These are phyloP conservation scores for Electrophaes corylata DNA, from an alignment of 2,888 invertebrate genomes.

Conservation along the genomic window DNA sequence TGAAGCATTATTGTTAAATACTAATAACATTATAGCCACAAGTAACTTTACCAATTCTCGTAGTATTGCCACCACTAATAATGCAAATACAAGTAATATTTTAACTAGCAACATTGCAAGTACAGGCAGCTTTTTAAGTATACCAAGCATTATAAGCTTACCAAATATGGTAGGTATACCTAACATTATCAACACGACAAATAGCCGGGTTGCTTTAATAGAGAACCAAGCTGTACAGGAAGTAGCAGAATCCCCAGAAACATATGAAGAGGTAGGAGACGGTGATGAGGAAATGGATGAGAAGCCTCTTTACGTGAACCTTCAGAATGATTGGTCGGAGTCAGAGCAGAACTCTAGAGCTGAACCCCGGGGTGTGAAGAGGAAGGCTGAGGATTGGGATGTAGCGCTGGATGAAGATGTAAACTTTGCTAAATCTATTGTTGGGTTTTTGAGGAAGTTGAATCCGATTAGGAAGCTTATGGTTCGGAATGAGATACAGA, in stretches of 20 bases:
- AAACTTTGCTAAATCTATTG: slow-evolving; percentile 46
- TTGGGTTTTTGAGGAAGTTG: slow-evolving; percentile 44
- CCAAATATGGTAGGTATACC: background rate
- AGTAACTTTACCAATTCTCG: no score
- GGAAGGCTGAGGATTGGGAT: slow-evolving; percentile 15
- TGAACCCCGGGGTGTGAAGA: slow-evolving; percentile 5
- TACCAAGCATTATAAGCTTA: background rate
- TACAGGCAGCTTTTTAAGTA: background rate
- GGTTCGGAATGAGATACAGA: slow-evolving; percentile 50
- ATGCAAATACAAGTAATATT: background rate
- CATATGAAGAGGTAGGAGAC: slow-evolving; percentile 2
- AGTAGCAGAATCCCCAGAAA: slow-evolving; percentile 2
- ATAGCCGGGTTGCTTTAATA: background rate
- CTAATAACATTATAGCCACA: background rate
- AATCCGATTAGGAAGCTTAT: slow-evolving; percentile 46
- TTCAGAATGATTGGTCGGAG: slow-evolving; percentile 3
- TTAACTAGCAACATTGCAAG: background rate
- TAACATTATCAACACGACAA: background rate
- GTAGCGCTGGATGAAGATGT: slow-evolving; percentile 37
- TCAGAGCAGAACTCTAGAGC: background rate
- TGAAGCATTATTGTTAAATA: background rate
- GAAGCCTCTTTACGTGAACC: slow-evolving; percentile 1
- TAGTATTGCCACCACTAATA: no score
- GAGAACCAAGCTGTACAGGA: background rate
- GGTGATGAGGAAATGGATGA: background rate